phyloP scores from a whole-genome alignment of 2,888 invertebrate genomes.

The Aphodius granarius region DNA sequence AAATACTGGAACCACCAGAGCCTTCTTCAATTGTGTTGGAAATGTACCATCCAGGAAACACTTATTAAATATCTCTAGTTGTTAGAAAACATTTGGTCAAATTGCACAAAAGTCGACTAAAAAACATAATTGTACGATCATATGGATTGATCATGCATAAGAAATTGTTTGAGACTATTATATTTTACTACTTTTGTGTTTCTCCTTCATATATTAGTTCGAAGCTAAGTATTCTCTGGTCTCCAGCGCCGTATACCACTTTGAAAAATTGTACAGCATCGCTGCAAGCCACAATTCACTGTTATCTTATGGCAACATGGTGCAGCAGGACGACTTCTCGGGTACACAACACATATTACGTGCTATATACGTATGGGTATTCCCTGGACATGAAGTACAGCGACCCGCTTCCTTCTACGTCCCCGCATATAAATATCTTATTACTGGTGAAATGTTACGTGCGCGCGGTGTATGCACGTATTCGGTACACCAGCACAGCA shows the following conservation, averaged over 20 bases:
- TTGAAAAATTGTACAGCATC: neutral
- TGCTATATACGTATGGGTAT: neutral
- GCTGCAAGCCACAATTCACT: neutral
- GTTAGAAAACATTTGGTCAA: too few relatives aligned
- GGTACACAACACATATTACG: neutral
- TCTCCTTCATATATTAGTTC: too few relatives aligned
- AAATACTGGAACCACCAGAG: too few relatives aligned
- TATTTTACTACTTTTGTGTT: too few relatives aligned
- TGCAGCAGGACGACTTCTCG: neutral
- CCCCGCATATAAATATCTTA: constrained; percentile 13
- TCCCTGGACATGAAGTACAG: constrained; percentile 3
- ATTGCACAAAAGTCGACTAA: too few relatives aligned
- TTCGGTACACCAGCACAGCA: neutral
- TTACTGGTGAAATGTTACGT: constrained; percentile 8
- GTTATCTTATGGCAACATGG: neutral
- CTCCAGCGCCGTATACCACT: neutral
- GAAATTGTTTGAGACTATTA: too few relatives aligned
- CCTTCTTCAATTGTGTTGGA: too few relatives aligned
- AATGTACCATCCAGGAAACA: too few relatives aligned
- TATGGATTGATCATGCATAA: too few relatives aligned
- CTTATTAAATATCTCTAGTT: too few relatives aligned
- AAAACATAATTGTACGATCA: too few relatives aligned
- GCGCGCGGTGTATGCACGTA: neutral
- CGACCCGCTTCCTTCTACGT: neutral
- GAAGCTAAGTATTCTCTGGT: too few relatives aligned